phyloP scores from a whole-genome alignment of 2,113 vertebrate species.

The Osmerus eperlanus region DNA sequence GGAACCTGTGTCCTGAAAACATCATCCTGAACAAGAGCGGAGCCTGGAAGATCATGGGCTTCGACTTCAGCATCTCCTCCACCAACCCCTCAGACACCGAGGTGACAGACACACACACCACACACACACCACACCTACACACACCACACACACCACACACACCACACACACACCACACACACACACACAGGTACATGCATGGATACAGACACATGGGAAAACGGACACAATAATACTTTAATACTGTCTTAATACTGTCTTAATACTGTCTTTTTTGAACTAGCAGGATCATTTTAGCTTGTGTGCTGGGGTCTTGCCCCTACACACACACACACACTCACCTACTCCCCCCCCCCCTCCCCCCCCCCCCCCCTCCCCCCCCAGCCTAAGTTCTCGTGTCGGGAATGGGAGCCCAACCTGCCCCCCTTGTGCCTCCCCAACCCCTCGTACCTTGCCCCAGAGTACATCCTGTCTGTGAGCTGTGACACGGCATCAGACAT shows the following conservation, averaged over 20 bases:
- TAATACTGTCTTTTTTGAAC: too few relatives aligned
- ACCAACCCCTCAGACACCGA: conserved; percentile 90
- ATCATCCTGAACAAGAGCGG: conserved; percentile 98
- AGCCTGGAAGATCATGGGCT: conserved; percentile 99
- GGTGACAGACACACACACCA: conserved; percentile 64
- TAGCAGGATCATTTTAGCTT: too few relatives aligned
- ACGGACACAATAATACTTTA: too few relatives aligned
- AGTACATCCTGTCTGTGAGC: conserved; percentile 98
- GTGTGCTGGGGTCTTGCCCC: too few relatives aligned
- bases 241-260: too few relatives aligned
- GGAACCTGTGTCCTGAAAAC: conserved; percentile 92
- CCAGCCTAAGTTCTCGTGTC: conserved; percentile 89
- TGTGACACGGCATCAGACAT: conserved; percentile 97
- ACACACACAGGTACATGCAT: too few relatives aligned
- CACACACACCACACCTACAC: too few relatives aligned
- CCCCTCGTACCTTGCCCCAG: conserved; percentile 95
- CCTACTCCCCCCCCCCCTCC: background rate
- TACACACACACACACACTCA: background rate
- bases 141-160: too few relatives aligned
- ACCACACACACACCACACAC: too few relatives aligned
- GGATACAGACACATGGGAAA: too few relatives aligned
- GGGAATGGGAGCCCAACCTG: conserved; percentile 98
- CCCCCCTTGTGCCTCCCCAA: conserved; percentile 94
- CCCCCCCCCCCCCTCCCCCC: background rate
- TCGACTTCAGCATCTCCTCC: conserved; percentile 94